A percentile compares a stretch with the other conserved stretches of the same genome.
These are phyloP conservation scores for Chanos chanos DNA, from an alignment of 2,797 vertebrate species.

Conservation along the genomic window DNA sequence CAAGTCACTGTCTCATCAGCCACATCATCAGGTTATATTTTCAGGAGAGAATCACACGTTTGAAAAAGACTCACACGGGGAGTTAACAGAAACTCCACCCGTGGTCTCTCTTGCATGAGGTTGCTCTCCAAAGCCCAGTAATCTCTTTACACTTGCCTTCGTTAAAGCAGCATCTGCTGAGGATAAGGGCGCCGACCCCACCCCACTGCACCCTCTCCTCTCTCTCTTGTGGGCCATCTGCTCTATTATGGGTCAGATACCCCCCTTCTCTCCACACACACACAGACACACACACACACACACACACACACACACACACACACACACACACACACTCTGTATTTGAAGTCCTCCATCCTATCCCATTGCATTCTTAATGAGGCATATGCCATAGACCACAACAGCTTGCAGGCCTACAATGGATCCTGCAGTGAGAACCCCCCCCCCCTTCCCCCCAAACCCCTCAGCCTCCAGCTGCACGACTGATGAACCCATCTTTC, in stretches of 20 bases:
- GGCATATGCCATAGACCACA: slow-evolving; percentile 49
- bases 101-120: slow-evolving; percentile 34
- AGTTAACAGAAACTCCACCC: too few relatives aligned
- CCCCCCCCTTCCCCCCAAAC: too few relatives aligned
- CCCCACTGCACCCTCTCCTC: slow-evolving; percentile 1
- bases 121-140: slow-evolving; percentile 53
- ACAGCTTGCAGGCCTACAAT: slow-evolving; percentile 67
- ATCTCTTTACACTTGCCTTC: slow-evolving; percentile 54
- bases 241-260: not conserved
- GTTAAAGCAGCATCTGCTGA: slow-evolving; percentile 68
- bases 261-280: slow-evolving; percentile 27
- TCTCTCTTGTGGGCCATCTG: slow-evolving; percentile 39
- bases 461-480: slow-evolving; percentile 52
- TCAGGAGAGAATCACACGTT: too few relatives aligned
- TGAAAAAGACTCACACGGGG: too few relatives aligned
- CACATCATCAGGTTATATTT: too few relatives aligned
- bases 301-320: slow-evolving; percentile 35
- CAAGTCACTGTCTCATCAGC: too few relatives aligned
- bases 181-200: slow-evolving; percentile 51
- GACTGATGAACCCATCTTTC: slow-evolving; percentile 47
- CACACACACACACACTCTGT: slow-evolving; percentile 15
- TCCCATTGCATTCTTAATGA: slow-evolving; percentile 67
- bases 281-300: slow-evolving; percentile 35
- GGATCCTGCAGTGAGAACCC: too few relatives aligned
- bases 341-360: slow-evolving; percentile 42